Percentiles rank a stretch among this genome's conserved stretches.
Conservation (phyloP, 2,888 invertebrate species). For the Laothoe populi region DNA sequence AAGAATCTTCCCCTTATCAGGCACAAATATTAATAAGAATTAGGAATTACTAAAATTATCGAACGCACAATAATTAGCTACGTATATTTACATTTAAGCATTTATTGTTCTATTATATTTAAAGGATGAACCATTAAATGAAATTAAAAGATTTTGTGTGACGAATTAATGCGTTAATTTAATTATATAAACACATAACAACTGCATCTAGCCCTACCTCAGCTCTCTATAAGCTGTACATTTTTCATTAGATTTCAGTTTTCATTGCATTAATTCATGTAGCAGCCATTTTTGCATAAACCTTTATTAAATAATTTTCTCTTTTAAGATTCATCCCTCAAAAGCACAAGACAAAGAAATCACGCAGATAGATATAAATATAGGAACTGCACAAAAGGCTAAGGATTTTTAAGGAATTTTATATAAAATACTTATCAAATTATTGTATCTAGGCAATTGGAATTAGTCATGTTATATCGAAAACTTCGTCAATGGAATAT, state of each 20-base stretch:
- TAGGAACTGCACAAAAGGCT: slow-evolving; percentile 55
- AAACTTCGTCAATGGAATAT: not conserved
- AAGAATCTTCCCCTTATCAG: not conserved
- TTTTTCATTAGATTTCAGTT: no score
- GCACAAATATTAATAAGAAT: not conserved
- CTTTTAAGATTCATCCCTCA: not conserved
- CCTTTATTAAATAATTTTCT: not conserved
- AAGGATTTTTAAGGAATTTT: slow-evolving; percentile 26
- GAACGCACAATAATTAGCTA: slow-evolving; percentile 6
- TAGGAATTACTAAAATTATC: not conserved
- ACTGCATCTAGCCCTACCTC: no score
- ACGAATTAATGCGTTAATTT: no score
- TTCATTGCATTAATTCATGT: no score
- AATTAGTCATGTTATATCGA: not conserved
- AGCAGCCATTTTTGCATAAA: no score
- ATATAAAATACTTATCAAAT: slow-evolving; percentile 41
- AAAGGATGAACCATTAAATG: slow-evolving; percentile 1
- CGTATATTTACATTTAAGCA: not conserved
- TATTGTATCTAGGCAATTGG: slow-evolving; percentile 43
- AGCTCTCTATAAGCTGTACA: no score
- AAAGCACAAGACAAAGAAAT: slow-evolving; percentile 7
- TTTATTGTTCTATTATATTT: not conserved
- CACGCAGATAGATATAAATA: slow-evolving; percentile 37
- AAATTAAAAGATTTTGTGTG: no score
- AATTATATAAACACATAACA: no score